phyloP scores from a whole-genome alignment of 2,888 invertebrate genomes.

The Idaea biselata region DNA sequence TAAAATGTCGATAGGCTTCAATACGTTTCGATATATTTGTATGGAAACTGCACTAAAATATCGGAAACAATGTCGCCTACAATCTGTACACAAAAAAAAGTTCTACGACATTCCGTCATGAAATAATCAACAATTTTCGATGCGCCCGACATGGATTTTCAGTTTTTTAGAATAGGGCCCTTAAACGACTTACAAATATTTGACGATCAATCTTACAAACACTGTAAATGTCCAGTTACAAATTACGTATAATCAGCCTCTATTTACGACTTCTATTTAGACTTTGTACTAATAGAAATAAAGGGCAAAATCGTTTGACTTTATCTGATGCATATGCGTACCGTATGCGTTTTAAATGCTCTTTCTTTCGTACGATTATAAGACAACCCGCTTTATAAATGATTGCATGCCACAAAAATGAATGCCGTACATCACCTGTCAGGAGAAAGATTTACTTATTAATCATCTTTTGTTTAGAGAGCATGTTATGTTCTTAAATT shows the following conservation, averaged over 20 bases:
- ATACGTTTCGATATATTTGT: too few relatives aligned
- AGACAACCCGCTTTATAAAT: slow-evolving; percentile 51
- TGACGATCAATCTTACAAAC: slow-evolving; percentile 45
- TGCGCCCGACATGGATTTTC: too few relatives aligned
- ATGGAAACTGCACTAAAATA: too few relatives aligned
- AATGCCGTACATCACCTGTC: slow-evolving; percentile 55
- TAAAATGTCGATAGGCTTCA: too few relatives aligned
- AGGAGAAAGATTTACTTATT: slow-evolving; percentile 52
- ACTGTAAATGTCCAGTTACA: slow-evolving; percentile 32
- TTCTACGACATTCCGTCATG: too few relatives aligned
- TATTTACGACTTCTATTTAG: neutral
- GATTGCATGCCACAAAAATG: slow-evolving; percentile 49
- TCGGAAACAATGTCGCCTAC: too few relatives aligned
- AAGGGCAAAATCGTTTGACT: slow-evolving; percentile 13
- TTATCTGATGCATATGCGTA: slow-evolving; percentile 42
- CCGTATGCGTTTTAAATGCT: slow-evolving; percentile 49
- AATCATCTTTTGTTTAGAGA: slow-evolving; percentile 67
- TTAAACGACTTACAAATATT: slow-evolving; percentile 33
- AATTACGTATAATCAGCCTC: slow-evolving; percentile 19
- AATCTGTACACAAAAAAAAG: too few relatives aligned
- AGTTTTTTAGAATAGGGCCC: too few relatives aligned
- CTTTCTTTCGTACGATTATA: slow-evolving; percentile 57
- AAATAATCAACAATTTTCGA: too few relatives aligned
- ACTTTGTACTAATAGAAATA: slow-evolving; percentile 8
- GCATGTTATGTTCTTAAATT: slow-evolving; percentile 34